Conservation (phyloP, 2,113 vertebrate species). For the Epinephelus fuscoguttatus region DNA sequence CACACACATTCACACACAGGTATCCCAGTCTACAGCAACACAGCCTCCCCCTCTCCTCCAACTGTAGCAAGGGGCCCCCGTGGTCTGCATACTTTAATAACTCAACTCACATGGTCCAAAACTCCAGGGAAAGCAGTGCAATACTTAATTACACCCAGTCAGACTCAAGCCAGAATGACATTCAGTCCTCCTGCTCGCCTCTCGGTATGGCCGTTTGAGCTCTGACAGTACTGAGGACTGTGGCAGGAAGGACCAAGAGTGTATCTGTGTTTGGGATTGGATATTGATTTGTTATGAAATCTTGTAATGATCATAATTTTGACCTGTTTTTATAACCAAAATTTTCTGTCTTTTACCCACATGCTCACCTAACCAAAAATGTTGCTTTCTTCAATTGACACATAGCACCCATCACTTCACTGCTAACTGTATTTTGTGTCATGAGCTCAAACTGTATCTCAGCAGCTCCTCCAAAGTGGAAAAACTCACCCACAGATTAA, state of each 20-base stretch:
- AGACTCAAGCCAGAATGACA: slow-evolving; percentile 71
- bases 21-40: slow-evolving; percentile 47
- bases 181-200: slow-evolving; percentile 48
- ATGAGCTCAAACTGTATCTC: neutral
- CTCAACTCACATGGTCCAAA: slow-evolving; percentile 76
- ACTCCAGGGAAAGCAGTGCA: slow-evolving; percentile 59
- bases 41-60: slow-evolving; percentile 38
- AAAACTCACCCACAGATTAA: slow-evolving; percentile 45
- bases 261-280: neutral
- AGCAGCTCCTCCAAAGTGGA: neutral
- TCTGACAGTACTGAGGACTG: slow-evolving; percentile 15
- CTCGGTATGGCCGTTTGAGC: slow-evolving; percentile 18
- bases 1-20: slow-evolving; percentile 57
- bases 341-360: neutral
- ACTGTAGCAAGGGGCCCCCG: slow-evolving; percentile 69
- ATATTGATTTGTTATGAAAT: neutral
- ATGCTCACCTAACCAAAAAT: neutral
- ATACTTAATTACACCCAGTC: slow-evolving; percentile 75
- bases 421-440: neutral
- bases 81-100: slow-evolving; percentile 81
- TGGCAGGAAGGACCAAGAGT: neutral
- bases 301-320: neutral
- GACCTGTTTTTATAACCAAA: neutral
- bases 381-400: neutral
- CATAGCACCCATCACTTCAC: neutral